Conservation (phyloP, 2,113 vertebrate genomes). For the Nothoprocta pentlandii region DNA sequence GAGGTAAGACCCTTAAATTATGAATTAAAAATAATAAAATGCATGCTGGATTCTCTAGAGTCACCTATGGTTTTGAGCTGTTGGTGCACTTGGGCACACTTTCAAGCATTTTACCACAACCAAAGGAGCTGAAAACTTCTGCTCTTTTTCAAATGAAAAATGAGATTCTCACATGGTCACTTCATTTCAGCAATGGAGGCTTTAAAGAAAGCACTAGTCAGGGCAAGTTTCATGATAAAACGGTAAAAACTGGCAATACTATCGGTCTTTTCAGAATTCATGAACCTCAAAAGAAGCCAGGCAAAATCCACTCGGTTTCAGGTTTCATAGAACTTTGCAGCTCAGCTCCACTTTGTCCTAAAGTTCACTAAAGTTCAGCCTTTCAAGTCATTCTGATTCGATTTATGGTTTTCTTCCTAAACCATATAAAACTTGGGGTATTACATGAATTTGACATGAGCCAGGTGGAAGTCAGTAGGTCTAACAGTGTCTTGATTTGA, state of each 20-base stretch:
- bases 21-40: not conserved
- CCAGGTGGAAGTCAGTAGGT: slow-evolving; percentile 41
- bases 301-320: slow-evolving; percentile 42
- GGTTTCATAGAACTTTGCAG: slow-evolving; percentile 44
- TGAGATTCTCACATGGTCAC: not conserved
- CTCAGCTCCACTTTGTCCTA: slow-evolving; percentile 33
- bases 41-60: not conserved
- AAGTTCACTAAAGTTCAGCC: slow-evolving; percentile 55
- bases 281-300: slow-evolving; percentile 39
- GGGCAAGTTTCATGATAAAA: slow-evolving; percentile 17
- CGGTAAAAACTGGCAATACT: not conserved
- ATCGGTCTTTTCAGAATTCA: slow-evolving; percentile 21
- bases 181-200: not conserved
- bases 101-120: not conserved
- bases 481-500: not conserved
- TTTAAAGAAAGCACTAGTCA: slow-evolving; percentile 12
- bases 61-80: slow-evolving; percentile 5
- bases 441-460: slow-evolving; percentile 54
- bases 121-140: not conserved
- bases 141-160: slow-evolving; percentile 19
- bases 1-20: not conserved
- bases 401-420: slow-evolving; percentile 29
- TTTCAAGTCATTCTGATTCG: slow-evolving; percentile 26
- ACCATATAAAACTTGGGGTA: slow-evolving; percentile 33
- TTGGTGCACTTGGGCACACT: not conserved